Percentiles rank a stretch among this genome's conserved stretches.
Evolutionary conservation across 2,113 vertebrate genomes (phyloP).

Genomic region (Archocentrus centrarchus): DNA sequence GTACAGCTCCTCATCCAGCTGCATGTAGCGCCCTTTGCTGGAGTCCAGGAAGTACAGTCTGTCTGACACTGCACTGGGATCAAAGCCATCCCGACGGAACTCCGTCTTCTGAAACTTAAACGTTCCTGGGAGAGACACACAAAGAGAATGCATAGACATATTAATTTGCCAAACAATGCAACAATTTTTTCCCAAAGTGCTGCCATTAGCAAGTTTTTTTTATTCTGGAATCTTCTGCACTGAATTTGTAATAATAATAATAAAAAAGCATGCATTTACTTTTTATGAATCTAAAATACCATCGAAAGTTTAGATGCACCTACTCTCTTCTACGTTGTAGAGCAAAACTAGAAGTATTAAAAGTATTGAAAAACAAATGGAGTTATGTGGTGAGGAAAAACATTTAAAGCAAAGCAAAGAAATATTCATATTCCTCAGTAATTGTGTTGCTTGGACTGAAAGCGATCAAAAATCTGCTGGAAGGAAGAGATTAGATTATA

Average conservation of each 20-base stretch:
- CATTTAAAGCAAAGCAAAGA: background rate
- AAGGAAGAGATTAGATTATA: background rate
- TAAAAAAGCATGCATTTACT: background rate
- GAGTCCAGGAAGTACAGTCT: conserved; percentile 91
- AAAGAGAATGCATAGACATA: background rate
- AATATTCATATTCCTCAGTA: background rate
- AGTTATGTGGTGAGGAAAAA: background rate
- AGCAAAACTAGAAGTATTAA: background rate
- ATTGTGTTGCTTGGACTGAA: background rate
- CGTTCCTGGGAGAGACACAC: conserved; percentile 83
- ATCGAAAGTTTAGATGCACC: background rate
- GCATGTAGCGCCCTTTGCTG: conserved; percentile 85
- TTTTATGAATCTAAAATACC: background rate
- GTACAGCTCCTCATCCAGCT: conserved; percentile 82
- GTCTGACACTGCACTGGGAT: conserved; percentile 85
- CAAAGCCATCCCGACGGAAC: conserved; percentile 89
- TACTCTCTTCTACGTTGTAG: background rate
- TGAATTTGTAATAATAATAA: background rate
- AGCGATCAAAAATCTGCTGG: background rate
- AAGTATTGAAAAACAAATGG: background rate
- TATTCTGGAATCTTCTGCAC: background rate
- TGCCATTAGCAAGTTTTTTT: background rate
- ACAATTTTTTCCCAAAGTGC: background rate
- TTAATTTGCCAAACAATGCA: background rate
- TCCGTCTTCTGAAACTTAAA: conserved; percentile 97